Conservation (phyloP, 1,140 invertebrate species). For the Propsilocerus akamusi region DNA sequence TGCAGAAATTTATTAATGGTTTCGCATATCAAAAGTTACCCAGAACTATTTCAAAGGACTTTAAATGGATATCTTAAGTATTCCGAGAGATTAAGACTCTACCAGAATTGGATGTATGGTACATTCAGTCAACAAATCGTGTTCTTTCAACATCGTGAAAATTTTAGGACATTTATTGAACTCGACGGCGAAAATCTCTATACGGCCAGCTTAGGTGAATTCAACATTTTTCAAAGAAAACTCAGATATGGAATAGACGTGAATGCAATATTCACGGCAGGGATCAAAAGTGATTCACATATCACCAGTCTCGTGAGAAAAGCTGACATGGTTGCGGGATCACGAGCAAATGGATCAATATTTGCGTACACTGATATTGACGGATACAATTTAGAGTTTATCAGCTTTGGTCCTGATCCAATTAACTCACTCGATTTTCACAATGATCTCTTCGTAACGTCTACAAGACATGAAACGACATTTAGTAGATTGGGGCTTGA, state of each 20-base stretch:
- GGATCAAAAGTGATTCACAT: not conserved
- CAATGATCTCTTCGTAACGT: not conserved
- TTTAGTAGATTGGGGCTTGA: not conserved
- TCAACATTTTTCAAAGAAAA: not conserved
- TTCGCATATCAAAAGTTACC: not conserved
- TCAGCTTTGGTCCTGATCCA: not conserved
- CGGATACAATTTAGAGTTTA: not conserved
- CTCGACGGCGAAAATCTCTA: not conserved
- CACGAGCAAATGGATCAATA: not conserved
- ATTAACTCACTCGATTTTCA: not conserved
- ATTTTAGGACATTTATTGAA: not conserved
- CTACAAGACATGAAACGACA: not conserved
- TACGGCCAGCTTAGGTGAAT: not conserved
- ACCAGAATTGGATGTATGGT: not conserved
- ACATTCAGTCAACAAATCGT: not conserved
- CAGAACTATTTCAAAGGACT: not conserved
- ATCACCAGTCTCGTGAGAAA: not conserved
- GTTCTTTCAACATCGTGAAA: slow-evolving; percentile 1
- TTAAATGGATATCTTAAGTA: not conserved
- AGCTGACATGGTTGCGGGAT: not conserved
- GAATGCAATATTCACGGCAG: not conserved
- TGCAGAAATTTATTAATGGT: not conserved
- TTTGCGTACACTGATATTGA: not conserved
- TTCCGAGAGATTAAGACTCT: not conserved
- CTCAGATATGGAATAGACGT: not conserved